A percentile compares a stretch with the other conserved stretches of the same genome.
phyloP scores from a whole-genome alignment of 2,888 invertebrate genomes.

The Acronicta aceris region DNA sequence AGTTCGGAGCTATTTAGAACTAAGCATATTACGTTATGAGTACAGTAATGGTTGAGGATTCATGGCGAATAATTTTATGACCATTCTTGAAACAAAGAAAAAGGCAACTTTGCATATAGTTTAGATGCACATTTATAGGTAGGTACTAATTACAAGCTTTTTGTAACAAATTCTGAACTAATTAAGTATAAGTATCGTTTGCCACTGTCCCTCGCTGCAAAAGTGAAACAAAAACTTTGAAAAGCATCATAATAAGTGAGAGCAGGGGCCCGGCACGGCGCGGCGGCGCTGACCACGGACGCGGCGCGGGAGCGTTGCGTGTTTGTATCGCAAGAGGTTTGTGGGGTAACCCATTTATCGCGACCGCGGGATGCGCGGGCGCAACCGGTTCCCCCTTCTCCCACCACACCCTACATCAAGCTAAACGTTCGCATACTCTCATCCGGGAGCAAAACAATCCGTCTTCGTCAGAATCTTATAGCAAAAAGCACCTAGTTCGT shows the following conservation, averaged over 20 bases:
- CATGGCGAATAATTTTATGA: conserved; percentile 3
- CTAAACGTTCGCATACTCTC: conserved; percentile 75
- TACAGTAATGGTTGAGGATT: conserved; percentile 3
- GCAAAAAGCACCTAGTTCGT: conserved; percentile 52
- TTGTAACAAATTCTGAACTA: conserved; percentile 19
- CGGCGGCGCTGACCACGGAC: conserved; percentile 34
- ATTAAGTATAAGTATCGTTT: conserved; percentile 24
- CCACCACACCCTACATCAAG: conserved; percentile 54
- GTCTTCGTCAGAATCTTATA: conserved; percentile 46
- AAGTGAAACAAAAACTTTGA: conserved; percentile 37
- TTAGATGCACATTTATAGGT: conserved; percentile 11
- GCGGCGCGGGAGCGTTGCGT: conserved; percentile 53
- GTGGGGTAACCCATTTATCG: conserved; percentile 88
- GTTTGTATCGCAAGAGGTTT: conserved; percentile 87
- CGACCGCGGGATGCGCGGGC: conserved; percentile 71
- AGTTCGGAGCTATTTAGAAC: background rate
- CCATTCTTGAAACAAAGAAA: conserved; percentile 1
- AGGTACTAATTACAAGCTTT: background rate
- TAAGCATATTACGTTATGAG: background rate
- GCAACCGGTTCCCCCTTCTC: conserved; percentile 77
- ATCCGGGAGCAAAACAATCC: conserved; percentile 77
- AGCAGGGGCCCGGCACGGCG: conserved; percentile 40
- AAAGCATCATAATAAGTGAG: conserved; percentile 44
- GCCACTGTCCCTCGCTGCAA: conserved; percentile 32
- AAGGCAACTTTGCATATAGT: conserved; percentile 7